Percentiles rank a stretch among this genome's conserved stretches.
Evolutionary conservation across 2,888 invertebrate species (phyloP).

Genomic region (Lasioglossum lativentre): DNA sequence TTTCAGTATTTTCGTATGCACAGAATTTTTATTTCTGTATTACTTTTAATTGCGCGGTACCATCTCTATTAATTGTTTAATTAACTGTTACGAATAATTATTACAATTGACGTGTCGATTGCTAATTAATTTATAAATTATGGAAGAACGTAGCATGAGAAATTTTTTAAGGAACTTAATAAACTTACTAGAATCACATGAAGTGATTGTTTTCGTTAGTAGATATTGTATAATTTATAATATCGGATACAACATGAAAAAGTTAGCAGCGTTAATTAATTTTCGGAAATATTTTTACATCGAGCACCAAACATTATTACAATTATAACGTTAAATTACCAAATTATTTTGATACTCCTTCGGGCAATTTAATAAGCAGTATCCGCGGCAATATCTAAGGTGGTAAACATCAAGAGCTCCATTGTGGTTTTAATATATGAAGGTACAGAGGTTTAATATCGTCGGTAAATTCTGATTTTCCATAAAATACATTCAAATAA

Average conservation of each 20-base stretch:
- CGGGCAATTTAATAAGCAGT: neutral
- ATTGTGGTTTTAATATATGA: constrained; percentile 1
- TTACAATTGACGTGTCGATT: neutral
- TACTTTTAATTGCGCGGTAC: neutral
- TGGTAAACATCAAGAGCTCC: neutral
- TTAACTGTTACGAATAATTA: neutral
- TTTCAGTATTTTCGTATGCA: neutral
- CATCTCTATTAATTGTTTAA: neutral
- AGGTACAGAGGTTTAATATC: neutral
- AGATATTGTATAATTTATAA: too few species aligned
- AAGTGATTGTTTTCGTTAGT: too few species aligned
- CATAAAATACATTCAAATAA: neutral
- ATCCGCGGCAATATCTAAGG: neutral
- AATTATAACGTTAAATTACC: neutral
- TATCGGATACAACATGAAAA: neutral
- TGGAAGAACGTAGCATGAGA: neutral
- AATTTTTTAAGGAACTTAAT: too few species aligned
- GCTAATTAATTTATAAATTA: neutral
- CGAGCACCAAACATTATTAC: neutral
- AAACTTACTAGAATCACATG: too few species aligned
- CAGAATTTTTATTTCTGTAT: neutral
- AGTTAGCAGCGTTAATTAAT: neutral
- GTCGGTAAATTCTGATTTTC: neutral
- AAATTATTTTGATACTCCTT: neutral
- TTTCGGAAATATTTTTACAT: neutral